A percentile compares a stretch with the other conserved stretches of the same genome.
Evolutionary conservation across 1,140 invertebrate species (phyloP).

Genomic region (Wiebesia pumilae): DNA sequence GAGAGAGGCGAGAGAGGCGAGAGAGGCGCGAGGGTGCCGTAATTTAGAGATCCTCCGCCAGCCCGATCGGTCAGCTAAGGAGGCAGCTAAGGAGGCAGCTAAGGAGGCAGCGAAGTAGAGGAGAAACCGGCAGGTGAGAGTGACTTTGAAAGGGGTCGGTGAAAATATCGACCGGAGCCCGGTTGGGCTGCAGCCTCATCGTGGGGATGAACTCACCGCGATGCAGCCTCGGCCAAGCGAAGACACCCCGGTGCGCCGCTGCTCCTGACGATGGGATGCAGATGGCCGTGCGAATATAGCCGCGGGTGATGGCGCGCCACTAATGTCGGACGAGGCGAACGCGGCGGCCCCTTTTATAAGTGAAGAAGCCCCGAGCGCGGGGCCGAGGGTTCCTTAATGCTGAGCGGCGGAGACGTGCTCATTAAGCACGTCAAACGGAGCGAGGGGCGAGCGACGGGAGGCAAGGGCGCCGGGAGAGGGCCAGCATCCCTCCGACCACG

Average conservation of each 20-base stretch:
- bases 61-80: too few relatives aligned
- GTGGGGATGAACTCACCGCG: not conserved
- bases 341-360: slow-evolving; percentile 38
- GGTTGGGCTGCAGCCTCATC: too few relatives aligned
- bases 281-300: slow-evolving; percentile 38
- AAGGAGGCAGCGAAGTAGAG: too few relatives aligned
- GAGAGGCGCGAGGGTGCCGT: too few relatives aligned
- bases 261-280: not conserved
- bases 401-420: slow-evolving; percentile 67
- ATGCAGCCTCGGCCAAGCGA: not conserved
- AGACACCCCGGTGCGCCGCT: not conserved
- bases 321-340: not conserved
- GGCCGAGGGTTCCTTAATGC: slow-evolving; percentile 51
- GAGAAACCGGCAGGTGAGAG: too few relatives aligned
- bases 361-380: not conserved
- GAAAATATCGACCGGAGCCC: too few relatives aligned
- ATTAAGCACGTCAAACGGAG: slow-evolving; percentile 66
- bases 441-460: slow-evolving; percentile 52
- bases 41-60: too few relatives aligned
- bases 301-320: slow-evolving; percentile 25
- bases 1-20: too few relatives aligned
- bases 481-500: not conserved
- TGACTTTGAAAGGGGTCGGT: too few relatives aligned
- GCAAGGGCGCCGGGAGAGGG: not conserved
- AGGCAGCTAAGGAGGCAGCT: too few relatives aligned